Conservation (phyloP, 2,113 vertebrate genomes). For the Ceyx cyanopectus region DNA sequence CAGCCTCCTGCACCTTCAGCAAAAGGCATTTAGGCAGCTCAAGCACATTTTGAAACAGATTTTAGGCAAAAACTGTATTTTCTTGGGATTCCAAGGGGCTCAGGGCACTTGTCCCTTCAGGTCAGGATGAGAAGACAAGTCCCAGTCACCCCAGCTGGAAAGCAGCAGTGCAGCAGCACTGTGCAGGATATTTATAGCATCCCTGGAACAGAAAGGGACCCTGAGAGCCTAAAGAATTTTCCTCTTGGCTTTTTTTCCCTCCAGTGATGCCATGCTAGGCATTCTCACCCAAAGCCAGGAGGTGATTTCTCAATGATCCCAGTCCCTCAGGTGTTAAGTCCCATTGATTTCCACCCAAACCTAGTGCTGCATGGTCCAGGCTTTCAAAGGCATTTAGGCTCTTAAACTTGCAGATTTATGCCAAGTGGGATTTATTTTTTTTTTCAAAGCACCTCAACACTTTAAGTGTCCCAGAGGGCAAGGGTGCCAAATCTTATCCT, state of each 20-base stretch:
- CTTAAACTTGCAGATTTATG: constrained; percentile 25
- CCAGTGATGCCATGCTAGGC: neutral
- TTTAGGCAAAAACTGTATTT: neutral
- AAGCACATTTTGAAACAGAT: neutral
- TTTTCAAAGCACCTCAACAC: constrained; percentile 30
- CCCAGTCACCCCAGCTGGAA: neutral
- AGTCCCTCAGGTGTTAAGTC: constrained; percentile 22
- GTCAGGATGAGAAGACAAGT: neutral
- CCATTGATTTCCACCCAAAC: neutral
- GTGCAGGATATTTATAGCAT: neutral
- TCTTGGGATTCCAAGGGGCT: neutral
- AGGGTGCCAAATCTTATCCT: constrained; percentile 36
- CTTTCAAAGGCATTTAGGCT: constrained; percentile 14
- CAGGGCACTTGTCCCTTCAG: neutral
- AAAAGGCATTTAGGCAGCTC: neutral
- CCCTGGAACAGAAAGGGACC: neutral
- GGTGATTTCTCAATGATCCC: neutral
- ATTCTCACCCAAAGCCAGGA: neutral
- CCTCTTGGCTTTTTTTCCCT: neutral
- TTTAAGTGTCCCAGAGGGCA: constrained; percentile 26
- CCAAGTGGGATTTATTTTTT: constrained; percentile 1
- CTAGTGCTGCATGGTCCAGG: neutral
- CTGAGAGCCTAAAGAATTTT: neutral
- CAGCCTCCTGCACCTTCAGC: neutral
- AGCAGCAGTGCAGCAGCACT: neutral